Base-by-base conservation (phyloP, 1,140 invertebrate genomes). In the Bombyx mandarina region DNA sequence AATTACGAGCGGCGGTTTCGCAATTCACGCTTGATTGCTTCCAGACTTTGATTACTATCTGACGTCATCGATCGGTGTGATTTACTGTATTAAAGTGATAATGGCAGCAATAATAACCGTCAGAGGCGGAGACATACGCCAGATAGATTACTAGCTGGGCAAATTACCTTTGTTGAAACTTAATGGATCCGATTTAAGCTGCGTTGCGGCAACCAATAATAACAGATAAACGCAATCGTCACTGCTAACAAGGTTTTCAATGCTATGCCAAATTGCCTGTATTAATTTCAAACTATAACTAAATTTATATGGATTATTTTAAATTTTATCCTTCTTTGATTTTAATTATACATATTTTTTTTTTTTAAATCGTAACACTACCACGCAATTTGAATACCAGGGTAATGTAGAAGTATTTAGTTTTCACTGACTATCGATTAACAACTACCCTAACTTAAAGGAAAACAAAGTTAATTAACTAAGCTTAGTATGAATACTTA, bases 21-120 rank as follows among this genome's bases (percentile, higher is more conserved):
- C 70, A 73, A 73, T 70, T 70, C 67, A 73, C 70, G 73, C 68
- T 73, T 60, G 67, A 69, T 65, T 64, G 68, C 66, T 65, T 67
- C 57, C 63, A 66, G 60, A 67, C 65, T 51, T 54, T 69, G 71
- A 75, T 74, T 62, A 69, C 72, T 75, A 81, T 81, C 71, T 66
- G 65, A 71, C 66, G 71, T 67, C 77, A 75, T 73, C 66, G 63
- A 75, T 70, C 60, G 69, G 60, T 66, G 67, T 76, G 70, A 79
- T 79, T 77, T 35, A 35, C 26, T 35, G 26, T 35, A 35, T 35
- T 35, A 35, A 35, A 77, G 75, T 73, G 71, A 75, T 78, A 78
- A 81, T 81, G 65, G 70, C 66, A 60, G 56, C 46, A 55, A 55
- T 76, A 73, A 78, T 71, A 69, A 70, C 62, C 52, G 51, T 54